A percentile compares a stretch with the other conserved stretches of the same genome.
Conservation (phyloP, 2,797 vertebrate genomes). For the Melanotaenia parkinsoni region DNA sequence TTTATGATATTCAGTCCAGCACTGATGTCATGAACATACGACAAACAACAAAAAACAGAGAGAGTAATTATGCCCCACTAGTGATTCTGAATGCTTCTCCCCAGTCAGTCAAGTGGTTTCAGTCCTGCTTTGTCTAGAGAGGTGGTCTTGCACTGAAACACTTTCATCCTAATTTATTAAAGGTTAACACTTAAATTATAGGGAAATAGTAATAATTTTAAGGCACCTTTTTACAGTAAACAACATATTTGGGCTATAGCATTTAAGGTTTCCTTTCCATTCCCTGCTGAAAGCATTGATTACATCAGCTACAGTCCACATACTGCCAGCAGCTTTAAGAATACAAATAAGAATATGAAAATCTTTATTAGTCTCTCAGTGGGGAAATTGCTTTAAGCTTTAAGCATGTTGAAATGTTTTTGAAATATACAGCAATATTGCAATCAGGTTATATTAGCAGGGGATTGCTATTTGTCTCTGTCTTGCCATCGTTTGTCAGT, state of each 20-base stretch:
- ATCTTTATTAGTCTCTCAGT: too few relatives aligned
- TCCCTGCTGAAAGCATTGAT: not conserved
- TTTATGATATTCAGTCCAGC: not conserved
- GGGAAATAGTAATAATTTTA: not conserved
- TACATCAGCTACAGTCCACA: constrained; percentile 8
- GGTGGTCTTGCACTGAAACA: not conserved
- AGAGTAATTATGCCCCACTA: constrained; percentile 23
- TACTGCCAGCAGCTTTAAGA: not conserved
- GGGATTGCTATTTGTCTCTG: too few relatives aligned
- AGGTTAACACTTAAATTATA: not conserved
- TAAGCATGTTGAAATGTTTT: not conserved
- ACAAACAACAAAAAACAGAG: not conserved
- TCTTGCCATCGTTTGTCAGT: not conserved
- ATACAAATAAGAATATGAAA: too few relatives aligned
- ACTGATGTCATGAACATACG: constrained; percentile 15
- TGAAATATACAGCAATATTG: constrained; percentile 4
- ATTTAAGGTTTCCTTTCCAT: constrained; percentile 1
- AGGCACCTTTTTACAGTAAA: not conserved
- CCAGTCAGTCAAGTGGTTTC: constrained; percentile 35
- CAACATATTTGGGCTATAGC: not conserved
- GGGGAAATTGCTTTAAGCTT: not conserved
- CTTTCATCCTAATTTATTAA: not conserved
- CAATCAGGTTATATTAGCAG: not conserved
- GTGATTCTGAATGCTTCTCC: constrained; percentile 21
- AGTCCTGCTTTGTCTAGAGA: constrained; percentile 1